These are phyloP conservation scores for Phymanthus crucifer DNA, from an alignment of 92 coral and sea anemone genomes.

Conservation along the genomic window DNA sequence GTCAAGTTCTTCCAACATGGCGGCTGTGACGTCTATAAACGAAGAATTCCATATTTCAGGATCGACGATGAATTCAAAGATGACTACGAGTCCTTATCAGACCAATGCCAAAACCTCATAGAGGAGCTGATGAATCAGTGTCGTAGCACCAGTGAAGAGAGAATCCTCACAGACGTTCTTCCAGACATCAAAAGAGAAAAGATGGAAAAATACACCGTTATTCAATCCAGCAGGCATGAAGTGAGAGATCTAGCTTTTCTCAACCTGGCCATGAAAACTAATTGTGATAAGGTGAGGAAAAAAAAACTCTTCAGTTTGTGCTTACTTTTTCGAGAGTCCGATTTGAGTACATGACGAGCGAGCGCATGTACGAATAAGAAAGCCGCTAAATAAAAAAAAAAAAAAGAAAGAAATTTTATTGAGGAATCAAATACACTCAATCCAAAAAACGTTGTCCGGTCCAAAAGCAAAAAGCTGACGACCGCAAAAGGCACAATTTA, in stretches of 20 bases:
- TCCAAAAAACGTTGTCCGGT: too few species aligned
- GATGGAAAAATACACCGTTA: constrained; percentile 7
- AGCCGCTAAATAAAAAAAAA: too few species aligned
- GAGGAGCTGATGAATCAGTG: constrained; percentile 63
- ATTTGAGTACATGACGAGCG: too few species aligned
- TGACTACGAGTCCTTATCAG: constrained; percentile 46
- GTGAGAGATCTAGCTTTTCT: constrained; percentile 36
- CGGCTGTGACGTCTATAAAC: too few species aligned
- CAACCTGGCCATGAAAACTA: constrained; percentile 38
- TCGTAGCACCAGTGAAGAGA: constrained; percentile 54
- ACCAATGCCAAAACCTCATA: constrained; percentile 50
- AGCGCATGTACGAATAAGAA: too few species aligned
- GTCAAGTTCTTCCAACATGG: too few species aligned
- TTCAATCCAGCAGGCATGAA: constrained; percentile 5
- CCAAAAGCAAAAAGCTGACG: too few species aligned
- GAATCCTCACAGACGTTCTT: constrained; percentile 43
- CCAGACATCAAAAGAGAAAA: constrained; percentile 1
- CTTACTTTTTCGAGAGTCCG: too few species aligned
- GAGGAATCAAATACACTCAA: too few species aligned
- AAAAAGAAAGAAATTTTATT: too few species aligned
- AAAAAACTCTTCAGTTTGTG: too few species aligned
- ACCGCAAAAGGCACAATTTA: too few species aligned
- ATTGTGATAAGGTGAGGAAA: constrained; percentile 38
- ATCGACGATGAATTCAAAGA: constrained; percentile 43
- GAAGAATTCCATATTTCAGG: background rate